These are phyloP conservation scores for Alcedo quadribrachys DNA, from an alignment of 2,797 vertebrate species.

Conservation along the genomic window DNA sequence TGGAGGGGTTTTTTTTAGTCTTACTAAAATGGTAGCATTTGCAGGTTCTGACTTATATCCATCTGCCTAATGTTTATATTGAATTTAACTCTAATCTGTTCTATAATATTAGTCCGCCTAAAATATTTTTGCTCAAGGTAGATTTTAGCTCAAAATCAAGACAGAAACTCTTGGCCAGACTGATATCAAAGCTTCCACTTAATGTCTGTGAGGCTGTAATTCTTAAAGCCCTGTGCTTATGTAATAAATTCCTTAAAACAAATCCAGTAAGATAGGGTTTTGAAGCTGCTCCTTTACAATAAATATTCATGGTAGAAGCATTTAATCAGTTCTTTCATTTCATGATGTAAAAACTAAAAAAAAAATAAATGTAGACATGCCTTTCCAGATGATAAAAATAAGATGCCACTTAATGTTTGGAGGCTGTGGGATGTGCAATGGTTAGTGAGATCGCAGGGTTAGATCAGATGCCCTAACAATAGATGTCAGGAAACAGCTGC, in stretches of 20 bases:
- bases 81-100: neutral
- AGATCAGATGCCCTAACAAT: neutral
- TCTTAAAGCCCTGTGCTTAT: neutral
- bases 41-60: neutral
- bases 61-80: neutral
- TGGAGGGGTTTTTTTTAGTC: neutral
- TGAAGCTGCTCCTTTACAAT: neutral
- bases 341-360: neutral
- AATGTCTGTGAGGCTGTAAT: neutral
- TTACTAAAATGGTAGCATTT: neutral
- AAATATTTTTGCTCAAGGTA: neutral
- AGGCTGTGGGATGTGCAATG: neutral
- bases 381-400: neutral
- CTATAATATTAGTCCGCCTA: neutral
- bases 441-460: neutral
- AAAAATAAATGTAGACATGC: fast-evolving
- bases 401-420: neutral
- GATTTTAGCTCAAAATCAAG: neutral
- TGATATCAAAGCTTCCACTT: neutral
- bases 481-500: neutral
- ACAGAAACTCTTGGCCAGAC: neutral
- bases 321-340: neutral
- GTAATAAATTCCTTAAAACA: neutral
- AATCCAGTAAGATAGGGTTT: neutral
- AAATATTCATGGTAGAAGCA: neutral